Percentiles rank a stretch among this genome's conserved stretches.
phyloP scores from a whole-genome alignment of 1,140 invertebrate species.

The Tetramorium alpestre region DNA sequence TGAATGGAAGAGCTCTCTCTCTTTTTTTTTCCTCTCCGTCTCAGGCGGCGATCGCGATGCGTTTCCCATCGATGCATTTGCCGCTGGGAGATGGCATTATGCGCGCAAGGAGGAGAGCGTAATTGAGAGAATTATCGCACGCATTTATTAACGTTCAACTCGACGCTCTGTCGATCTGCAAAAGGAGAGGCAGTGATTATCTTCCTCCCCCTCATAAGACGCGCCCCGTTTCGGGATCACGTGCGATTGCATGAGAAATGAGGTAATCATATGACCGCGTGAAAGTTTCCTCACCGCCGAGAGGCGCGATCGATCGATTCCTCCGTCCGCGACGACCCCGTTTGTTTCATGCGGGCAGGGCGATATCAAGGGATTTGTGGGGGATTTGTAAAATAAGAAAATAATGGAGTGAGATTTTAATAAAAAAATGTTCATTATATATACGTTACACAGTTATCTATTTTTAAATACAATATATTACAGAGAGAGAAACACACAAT shows the following conservation, averaged over 20 bases:
- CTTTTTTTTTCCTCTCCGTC: not conserved
- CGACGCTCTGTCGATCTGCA: no score
- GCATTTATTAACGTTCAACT: not conserved
- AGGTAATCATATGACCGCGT: not conserved
- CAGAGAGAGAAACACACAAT: slow-evolving; percentile 84
- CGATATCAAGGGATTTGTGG: not conserved
- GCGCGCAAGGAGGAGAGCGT: not conserved
- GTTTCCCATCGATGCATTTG: slow-evolving; percentile 28
- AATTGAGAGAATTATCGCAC: not conserved
- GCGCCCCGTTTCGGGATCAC: not conserved
- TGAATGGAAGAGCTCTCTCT: not conserved
- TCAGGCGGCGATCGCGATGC: slow-evolving; percentile 15
- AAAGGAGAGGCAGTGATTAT: not conserved
- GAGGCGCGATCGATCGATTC: not conserved
- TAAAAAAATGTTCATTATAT: slow-evolving; percentile 75
- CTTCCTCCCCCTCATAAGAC: not conserved
- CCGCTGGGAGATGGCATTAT: slow-evolving; percentile 28
- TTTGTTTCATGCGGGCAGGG: not conserved
- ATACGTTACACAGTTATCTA: slow-evolving; percentile 80
- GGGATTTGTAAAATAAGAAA: slow-evolving; percentile 66
- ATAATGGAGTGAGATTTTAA: slow-evolving; percentile 73
- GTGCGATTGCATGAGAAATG: not conserved
- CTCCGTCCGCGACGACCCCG: not conserved
- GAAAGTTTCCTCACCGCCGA: not conserved
- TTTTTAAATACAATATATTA: slow-evolving; percentile 85